A percentile compares a stretch with the other conserved stretches of the same genome.
Evolutionary conservation across 2,888 invertebrate genomes (phyloP).

Genomic region (Hypena proboscidalis): DNA sequence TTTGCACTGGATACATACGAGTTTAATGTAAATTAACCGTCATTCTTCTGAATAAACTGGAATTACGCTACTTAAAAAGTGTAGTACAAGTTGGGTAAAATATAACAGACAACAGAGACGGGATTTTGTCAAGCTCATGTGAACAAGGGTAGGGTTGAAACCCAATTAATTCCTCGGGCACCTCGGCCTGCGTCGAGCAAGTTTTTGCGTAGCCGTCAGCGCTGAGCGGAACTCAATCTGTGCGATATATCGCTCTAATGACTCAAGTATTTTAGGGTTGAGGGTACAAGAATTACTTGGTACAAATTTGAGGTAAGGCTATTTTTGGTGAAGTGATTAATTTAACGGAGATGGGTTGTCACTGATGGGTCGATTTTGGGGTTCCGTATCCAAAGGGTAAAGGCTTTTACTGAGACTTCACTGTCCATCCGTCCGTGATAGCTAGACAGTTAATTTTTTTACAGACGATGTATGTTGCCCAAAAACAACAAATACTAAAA

Average conservation of each 20-base stretch:
- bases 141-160: constrained; percentile 63
- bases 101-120: constrained; percentile 52
- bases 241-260: constrained; percentile 43
- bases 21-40: no score
- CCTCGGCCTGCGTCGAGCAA: constrained; percentile 49
- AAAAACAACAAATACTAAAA: no score
- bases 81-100: constrained; percentile 40
- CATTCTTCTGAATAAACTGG: constrained; percentile 7
- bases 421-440: no score
- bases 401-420: no score
- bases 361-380: background rate
- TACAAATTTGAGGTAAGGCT: constrained; percentile 11
- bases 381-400: background rate
- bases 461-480: no score
- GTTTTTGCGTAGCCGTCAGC: constrained; percentile 53
- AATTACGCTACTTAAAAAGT: constrained; percentile 33
- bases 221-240: constrained; percentile 59
- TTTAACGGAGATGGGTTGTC: background rate
- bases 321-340: constrained; percentile 12
- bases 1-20: no score
- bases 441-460: no score
- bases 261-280: constrained; percentile 41
- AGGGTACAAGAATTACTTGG: constrained; percentile 17
- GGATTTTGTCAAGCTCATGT: constrained; percentile 62
- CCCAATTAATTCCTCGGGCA: constrained; percentile 66